A percentile compares a stretch with the other conserved stretches of the same genome.
phyloP scores from a whole-genome alignment of 2,888 invertebrate species.

The Malthinus seriepunctatus region DNA sequence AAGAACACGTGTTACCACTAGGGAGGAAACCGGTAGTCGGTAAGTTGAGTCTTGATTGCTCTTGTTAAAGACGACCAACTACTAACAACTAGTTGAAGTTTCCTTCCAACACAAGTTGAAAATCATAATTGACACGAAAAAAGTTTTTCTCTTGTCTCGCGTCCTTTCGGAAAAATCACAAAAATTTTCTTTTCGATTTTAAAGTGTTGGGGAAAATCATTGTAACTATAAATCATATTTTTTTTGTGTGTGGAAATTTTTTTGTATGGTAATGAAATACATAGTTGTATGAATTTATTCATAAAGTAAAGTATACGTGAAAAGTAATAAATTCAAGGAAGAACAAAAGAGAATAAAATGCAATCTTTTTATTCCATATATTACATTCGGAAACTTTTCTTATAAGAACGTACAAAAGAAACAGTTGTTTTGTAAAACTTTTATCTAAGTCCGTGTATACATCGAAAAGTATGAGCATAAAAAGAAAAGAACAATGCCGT shows the following conservation, averaged over 20 bases:
- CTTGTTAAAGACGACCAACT: constrained; percentile 22
- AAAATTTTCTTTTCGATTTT: too few species aligned
- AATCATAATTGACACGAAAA: constrained; percentile 16
- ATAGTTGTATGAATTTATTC: constrained; percentile 13
- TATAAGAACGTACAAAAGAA: constrained; percentile 17
- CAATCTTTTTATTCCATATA: constrained; percentile 21
- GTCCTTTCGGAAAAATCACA: too few species aligned
- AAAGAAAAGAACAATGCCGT: constrained; percentile 5
- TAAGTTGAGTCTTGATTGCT: constrained; percentile 21
- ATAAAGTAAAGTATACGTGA: constrained; percentile 16
- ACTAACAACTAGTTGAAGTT: constrained; percentile 20
- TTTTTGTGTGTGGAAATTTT: not conserved
- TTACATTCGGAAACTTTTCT: constrained; percentile 18
- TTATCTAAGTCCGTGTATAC: constrained; percentile 10
- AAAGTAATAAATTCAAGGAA: constrained; percentile 15
- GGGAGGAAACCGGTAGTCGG: constrained; percentile 14
- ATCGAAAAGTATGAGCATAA: constrained; percentile 12
- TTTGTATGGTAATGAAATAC: constrained; percentile 11
- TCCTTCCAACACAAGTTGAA: constrained; percentile 7
- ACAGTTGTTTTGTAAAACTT: constrained; percentile 21
- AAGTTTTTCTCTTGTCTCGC: constrained; percentile 1
- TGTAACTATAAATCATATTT: too few species aligned
- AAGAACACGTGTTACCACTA: constrained; percentile 23
- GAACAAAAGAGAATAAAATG: constrained; percentile 15
- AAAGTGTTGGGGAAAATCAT: too few species aligned